Percentiles rank a stretch among this genome's conserved stretches.
These are phyloP conservation scores for Nomada ruficornis DNA, from an alignment of 2,888 invertebrate species.

Conservation along the genomic window DNA sequence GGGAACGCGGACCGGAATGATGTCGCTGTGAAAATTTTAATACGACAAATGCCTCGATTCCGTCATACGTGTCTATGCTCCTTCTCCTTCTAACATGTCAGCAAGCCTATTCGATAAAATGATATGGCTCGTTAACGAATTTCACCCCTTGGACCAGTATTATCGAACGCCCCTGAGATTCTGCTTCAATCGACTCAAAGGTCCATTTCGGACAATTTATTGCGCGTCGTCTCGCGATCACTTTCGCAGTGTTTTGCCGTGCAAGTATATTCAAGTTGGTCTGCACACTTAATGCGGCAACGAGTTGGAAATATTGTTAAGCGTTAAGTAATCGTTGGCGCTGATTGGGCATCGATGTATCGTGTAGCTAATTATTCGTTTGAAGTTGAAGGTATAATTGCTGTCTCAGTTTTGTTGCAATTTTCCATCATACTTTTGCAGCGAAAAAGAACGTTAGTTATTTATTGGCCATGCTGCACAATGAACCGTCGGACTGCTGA, in stretches of 20 bases:
- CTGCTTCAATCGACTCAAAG: neutral
- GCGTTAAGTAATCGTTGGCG: too few relatives aligned
- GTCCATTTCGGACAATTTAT: neutral
- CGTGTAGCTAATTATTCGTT: too few relatives aligned
- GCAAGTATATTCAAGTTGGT: neutral
- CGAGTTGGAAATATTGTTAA: too few relatives aligned
- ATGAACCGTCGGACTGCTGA: constrained; percentile 56
- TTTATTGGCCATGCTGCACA: constrained; percentile 39
- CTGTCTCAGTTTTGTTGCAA: too few relatives aligned
- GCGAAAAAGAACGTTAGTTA: constrained; percentile 45
- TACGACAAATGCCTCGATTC: constrained; percentile 44
- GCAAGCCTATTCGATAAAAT: neutral
- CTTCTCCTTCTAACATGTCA: neutral
- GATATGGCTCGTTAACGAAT: constrained; percentile 23
- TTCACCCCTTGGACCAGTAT: neutral
- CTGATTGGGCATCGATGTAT: too few relatives aligned
- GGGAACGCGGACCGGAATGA: constrained; percentile 34
- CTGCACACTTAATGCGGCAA: neutral
- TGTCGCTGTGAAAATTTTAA: constrained; percentile 44
- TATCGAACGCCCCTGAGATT: neutral
- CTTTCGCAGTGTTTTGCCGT: too few relatives aligned
- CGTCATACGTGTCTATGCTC: neutral
- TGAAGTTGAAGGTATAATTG: too few relatives aligned
- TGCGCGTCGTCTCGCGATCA: neutral
- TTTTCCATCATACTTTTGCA: neutral